Evolutionary conservation across 2,888 invertebrate species (phyloP), one percentile per base, ranked within the genome.

Genomic region (Dasysyrphus albostriatus): DNA sequence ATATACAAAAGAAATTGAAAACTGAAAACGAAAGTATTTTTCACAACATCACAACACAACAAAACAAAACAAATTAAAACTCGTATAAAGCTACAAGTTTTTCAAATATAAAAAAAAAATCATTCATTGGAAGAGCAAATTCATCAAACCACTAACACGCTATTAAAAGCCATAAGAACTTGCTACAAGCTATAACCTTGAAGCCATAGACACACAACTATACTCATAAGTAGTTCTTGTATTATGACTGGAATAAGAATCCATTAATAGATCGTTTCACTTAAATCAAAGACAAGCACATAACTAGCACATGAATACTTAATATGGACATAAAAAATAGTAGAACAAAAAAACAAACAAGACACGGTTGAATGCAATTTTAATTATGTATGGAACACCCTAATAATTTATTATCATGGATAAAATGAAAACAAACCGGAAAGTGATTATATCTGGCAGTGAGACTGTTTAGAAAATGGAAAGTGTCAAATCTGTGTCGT

Each of bases 211-310:
- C 37, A 61, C 39, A 63, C 58, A 56, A 14, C 39, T 34, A n/a
- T 32, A 56, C 14, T 29, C 3, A 2, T 12, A 4, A 12, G 2
- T 24, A 54, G 65, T 63, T 32, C 12, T 29, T 47, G 3, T 65
- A 29, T 54, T 54, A 58, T 76, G 80, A 72, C 75, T 84, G 81
- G 59, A 72, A 76, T 61, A 76, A 76, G 72, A 82, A 56, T 58
- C 85, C 82, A 85, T 85, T 85, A 78, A 85, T 77, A 74, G 81
- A 82, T 70, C 72, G 47, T 77, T 85, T 85, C 76, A 69, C 76
- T 72, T 76, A 72, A 76, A 69, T 69, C 73, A 81, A 74, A 61
- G 69, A 12, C 59, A 77, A 63, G 73, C 72, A 73, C 61, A 85
- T 59, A 73, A 69, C 37, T 49, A 39, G 54, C 51, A 8, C 39